phyloP scores from a whole-genome alignment of 2,113 vertebrate genomes.

The Tupaia tana region DNA sequence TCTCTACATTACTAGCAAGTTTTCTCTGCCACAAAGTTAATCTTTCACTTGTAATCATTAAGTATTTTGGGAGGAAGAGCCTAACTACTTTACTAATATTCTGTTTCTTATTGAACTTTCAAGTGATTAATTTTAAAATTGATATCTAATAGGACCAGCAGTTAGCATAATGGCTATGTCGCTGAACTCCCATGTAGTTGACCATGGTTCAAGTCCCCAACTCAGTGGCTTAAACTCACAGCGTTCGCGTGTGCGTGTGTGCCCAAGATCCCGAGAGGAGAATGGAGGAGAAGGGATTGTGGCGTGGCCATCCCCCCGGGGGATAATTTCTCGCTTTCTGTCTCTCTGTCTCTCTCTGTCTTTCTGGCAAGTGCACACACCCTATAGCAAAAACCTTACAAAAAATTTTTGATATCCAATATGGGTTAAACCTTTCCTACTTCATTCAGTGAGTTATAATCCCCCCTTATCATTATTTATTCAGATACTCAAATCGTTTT shows the following conservation, averaged over 20 bases:
- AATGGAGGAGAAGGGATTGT: too few relatives aligned
- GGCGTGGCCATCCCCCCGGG: too few relatives aligned
- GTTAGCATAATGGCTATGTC: too few relatives aligned
- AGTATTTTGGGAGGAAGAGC: background rate
- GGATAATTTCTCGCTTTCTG: too few relatives aligned
- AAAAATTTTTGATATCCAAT: background rate
- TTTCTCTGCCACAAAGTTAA: background rate
- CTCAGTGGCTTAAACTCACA: too few relatives aligned
- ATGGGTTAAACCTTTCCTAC: background rate
- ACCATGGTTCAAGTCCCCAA: too few relatives aligned
- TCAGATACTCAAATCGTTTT: background rate
- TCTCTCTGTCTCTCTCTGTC: too few relatives aligned
- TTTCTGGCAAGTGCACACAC: too few relatives aligned
- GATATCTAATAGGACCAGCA: background rate
- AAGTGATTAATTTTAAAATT: constrained; percentile 3
- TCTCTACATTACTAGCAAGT: background rate
- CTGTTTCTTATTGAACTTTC: background rate
- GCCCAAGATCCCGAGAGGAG: too few relatives aligned
- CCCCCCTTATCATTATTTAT: background rate
- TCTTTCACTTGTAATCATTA: background rate
- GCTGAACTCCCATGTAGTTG: too few relatives aligned
- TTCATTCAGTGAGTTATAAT: background rate
- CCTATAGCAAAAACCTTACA: too few relatives aligned
- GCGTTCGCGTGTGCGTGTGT: too few relatives aligned
- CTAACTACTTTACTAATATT: background rate